Evolutionary conservation across 2,113 vertebrate genomes (phyloP).

Genomic region (Myiozetetes cayanensis): DNA sequence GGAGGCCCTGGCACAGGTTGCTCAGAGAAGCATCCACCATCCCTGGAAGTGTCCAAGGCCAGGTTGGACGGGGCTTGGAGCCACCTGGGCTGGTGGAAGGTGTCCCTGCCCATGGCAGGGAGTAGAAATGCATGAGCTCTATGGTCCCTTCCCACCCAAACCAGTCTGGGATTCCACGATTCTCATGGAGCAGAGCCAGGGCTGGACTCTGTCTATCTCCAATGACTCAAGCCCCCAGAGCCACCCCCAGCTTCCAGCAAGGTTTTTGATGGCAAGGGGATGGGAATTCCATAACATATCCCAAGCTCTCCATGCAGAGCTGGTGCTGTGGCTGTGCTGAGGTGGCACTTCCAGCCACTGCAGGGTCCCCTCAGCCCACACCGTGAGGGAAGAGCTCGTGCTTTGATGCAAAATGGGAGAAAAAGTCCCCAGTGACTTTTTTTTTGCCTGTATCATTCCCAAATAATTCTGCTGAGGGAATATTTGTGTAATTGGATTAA

Average conservation of each 20-base stretch:
- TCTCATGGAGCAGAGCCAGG: rapidly evolving
- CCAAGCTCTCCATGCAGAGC: rapidly evolving
- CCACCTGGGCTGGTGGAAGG: rapidly evolving
- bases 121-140: too few relatives aligned
- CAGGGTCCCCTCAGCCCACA: background rate
- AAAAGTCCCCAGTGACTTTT: background rate
- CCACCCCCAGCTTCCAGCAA: rapidly evolving
- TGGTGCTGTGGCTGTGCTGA: background rate
- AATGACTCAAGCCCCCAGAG: background rate
- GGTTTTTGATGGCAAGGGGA: rapidly evolving
- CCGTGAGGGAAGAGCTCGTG: background rate
- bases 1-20: rapidly evolving
- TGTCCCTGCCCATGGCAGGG: background rate
- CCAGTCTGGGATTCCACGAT: background rate
- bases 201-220: background rate
- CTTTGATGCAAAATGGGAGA: background rate
- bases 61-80: rapidly evolving
- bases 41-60: background rate
- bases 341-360: background rate
- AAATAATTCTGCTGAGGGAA: background rate
- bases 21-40: background rate
- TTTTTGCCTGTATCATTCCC: background rate
- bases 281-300: background rate
- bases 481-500: conserved; percentile 53
- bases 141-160: background rate